A percentile compares a stretch with the other conserved stretches of the same genome.
These are phyloP conservation scores for Penaeus vannamei DNA, from an alignment of 1,140 invertebrate species.

Conservation along the genomic window DNA sequence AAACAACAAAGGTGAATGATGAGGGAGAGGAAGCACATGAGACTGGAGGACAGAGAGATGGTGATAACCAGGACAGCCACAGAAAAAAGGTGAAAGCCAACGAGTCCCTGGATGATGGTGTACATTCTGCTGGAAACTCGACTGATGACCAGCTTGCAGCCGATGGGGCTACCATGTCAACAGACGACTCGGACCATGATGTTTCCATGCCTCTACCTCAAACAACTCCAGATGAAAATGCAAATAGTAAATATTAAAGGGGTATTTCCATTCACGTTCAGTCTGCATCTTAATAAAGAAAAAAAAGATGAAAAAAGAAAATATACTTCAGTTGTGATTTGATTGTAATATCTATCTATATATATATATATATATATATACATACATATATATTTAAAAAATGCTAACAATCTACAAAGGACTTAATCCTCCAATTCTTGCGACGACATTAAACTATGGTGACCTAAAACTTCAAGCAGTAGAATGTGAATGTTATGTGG, in stretches of 20 bases:
- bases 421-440: too few relatives aligned
- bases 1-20: background rate
- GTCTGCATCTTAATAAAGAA: background rate
- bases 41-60: background rate
- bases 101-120: constrained; percentile 28
- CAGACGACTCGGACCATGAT: constrained; percentile 47
- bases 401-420: too few relatives aligned
- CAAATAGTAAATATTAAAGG: constrained; percentile 28
- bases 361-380: too few relatives aligned
- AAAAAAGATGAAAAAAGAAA: too few relatives aligned
- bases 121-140: constrained; percentile 44
- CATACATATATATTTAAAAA: too few relatives aligned
- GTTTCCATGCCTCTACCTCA: constrained; percentile 52
- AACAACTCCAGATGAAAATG: constrained; percentile 44
- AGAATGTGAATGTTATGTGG: too few relatives aligned
- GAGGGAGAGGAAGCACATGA: constrained; percentile 1
- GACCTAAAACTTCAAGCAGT: too few relatives aligned
- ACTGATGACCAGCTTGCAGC: constrained; percentile 28
- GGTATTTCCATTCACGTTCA: background rate
- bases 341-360: too few relatives aligned
- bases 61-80: background rate
- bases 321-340: too few relatives aligned
- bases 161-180: constrained; percentile 37
- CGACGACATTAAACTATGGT: too few relatives aligned
- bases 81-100: constrained; percentile 14